A percentile compares a stretch with the other conserved stretches of the same genome.
phyloP scores from a whole-genome alignment of 2,113 vertebrate genomes.

The Cercopithecus mona region DNA sequence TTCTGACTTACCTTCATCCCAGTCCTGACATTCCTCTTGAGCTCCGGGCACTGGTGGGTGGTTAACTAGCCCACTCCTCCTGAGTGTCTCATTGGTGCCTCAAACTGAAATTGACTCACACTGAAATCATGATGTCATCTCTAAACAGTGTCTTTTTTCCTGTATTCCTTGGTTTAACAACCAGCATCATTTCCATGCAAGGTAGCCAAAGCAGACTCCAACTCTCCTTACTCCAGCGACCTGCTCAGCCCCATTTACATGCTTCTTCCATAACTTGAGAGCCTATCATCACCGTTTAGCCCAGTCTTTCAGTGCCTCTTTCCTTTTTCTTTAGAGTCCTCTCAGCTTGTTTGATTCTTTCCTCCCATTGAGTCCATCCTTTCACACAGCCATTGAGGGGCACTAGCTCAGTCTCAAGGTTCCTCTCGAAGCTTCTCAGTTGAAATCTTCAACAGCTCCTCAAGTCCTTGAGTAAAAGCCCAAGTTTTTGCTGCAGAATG shows the following conservation, averaged over 20 bases:
- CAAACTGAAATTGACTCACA: neutral
- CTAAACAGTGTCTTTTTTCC: neutral
- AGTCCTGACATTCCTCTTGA: neutral
- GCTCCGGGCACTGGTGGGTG: accelerated
- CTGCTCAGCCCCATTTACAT: accelerated
- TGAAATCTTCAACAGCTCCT: neutral
- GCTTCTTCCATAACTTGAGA: neutral
- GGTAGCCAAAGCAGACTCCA: accelerated
- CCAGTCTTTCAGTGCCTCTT: accelerated
- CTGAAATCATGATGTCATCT: accelerated
- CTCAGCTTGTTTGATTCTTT: neutral
- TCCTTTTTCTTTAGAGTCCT: no score
- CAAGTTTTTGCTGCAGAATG: accelerated
- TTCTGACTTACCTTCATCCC: no score
- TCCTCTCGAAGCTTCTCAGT: neutral
- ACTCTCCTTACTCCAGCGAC: no score
- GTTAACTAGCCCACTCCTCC: no score
- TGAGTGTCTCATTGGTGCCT: no score
- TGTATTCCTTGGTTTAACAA: neutral
- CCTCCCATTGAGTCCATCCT: neutral
- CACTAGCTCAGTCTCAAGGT: neutral
- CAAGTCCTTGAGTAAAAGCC: neutral
- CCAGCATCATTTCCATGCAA: neutral
- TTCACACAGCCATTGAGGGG: accelerated
- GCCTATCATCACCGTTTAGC: accelerated